Evolutionary conservation across 2,113 vertebrate species (phyloP).

Genomic region (Lophotis ruficrista): DNA sequence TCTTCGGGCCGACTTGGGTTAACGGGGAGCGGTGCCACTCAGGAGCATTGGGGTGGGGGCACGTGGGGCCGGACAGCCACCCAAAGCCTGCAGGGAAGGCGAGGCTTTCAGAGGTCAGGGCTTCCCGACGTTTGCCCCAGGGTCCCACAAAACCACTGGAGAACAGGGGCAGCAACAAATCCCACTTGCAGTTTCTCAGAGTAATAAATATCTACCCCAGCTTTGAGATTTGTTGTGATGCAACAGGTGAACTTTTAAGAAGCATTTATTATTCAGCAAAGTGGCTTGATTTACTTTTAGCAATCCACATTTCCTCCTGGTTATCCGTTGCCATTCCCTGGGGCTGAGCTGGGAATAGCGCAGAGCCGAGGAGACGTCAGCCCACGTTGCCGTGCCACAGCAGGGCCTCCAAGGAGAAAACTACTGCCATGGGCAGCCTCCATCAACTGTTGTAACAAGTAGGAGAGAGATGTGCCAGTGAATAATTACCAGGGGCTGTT

Average conservation of each 20-base stretch:
- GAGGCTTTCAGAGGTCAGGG: not conserved
- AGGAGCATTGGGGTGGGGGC: not conserved
- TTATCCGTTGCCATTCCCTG: not conserved
- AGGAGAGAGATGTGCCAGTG: not conserved
- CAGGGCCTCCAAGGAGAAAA: not conserved
- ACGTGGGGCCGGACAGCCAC: not conserved
- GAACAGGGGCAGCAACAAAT: not conserved
- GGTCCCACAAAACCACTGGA: not conserved
- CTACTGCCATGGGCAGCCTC: not conserved
- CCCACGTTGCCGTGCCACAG: fast-evolving
- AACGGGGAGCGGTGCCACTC: fast-evolving
- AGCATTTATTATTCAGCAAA: not conserved
- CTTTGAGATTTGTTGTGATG: too few species aligned
- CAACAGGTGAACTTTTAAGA: not conserved
- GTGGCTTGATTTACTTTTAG: not conserved
- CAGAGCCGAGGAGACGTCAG: not conserved
- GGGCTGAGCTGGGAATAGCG: fast-evolving
- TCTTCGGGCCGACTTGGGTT: fast-evolving
- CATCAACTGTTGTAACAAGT: not conserved
- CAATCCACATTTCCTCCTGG: not conserved
- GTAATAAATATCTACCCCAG: not conserved
- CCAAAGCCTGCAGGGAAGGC: not conserved
- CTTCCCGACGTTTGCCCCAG: not conserved
- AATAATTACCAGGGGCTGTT: not conserved
- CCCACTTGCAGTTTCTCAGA: not conserved